These are phyloP conservation scores for Lycocerus yunnanus DNA, from an alignment of 2,888 invertebrate species.

Conservation along the genomic window DNA sequence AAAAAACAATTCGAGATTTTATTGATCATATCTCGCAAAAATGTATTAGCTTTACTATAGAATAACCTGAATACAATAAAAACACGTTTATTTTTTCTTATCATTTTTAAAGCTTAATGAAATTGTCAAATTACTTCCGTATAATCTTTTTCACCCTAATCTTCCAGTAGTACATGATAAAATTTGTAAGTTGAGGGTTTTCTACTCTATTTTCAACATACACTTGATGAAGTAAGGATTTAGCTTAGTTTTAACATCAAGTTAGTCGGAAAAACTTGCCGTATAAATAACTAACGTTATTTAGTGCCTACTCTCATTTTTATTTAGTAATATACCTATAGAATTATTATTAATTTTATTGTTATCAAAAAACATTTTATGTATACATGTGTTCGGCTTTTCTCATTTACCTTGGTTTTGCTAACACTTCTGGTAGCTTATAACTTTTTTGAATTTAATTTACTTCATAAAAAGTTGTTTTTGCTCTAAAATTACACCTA, in stretches of 20 bases:
- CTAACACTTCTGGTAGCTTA: neutral
- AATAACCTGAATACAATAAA: neutral
- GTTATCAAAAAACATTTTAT: neutral
- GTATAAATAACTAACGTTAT: neutral
- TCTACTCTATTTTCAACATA: neutral
- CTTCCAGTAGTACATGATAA: neutral
- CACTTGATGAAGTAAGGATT: neutral
- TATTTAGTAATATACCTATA: too few relatives aligned
- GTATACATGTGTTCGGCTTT: neutral
- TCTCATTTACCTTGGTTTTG: neutral
- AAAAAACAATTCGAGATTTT: neutral
- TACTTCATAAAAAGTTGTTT: neutral
- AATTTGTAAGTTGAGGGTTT: neutral
- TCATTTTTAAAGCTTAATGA: neutral
- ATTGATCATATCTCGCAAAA: neutral
- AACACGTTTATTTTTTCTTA: neutral
- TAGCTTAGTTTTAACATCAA: neutral
- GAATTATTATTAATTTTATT: neutral
- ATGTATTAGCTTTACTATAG: neutral
- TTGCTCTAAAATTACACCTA: neutral
- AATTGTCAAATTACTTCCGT: neutral
- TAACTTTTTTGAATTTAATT: neutral
- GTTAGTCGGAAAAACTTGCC: neutral
- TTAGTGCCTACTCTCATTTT: too few relatives aligned
- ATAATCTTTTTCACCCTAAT: neutral